Conservation (phyloP, 2,113 vertebrate genomes). For the Eulacestoma nigropectus region DNA sequence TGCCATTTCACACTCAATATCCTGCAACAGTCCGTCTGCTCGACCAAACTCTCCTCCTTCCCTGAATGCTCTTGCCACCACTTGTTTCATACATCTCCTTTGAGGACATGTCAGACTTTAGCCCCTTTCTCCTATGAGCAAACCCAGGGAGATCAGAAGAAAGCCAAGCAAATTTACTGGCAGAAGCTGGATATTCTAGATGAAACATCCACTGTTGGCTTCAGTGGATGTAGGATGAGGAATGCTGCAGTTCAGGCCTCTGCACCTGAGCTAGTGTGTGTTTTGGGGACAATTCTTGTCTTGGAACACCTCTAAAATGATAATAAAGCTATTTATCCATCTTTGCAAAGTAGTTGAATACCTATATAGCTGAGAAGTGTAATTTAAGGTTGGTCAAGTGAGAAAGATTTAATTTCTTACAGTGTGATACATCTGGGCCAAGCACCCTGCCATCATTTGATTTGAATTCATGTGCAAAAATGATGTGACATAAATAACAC, state of each 20-base stretch:
- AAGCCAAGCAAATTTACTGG: not conserved
- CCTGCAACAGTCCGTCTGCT: not conserved
- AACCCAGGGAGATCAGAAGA: not conserved
- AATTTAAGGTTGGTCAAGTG: not conserved
- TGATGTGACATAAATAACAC: not conserved
- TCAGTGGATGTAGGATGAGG: not conserved
- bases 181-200: not conserved
- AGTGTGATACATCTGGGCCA: not conserved
- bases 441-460: not conserved
- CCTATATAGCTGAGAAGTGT: not conserved
- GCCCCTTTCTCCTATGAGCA: not conserved
- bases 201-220: not conserved
- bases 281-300: not conserved
- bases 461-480: not conserved
- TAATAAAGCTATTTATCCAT: not conserved
- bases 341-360: not conserved
- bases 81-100: not conserved
- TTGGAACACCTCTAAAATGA: not conserved
- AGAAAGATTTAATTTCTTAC: not conserved
- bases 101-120: not conserved
- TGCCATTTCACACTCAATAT: not conserved
- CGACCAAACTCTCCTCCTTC: not conserved
- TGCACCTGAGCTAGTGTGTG: not conserved
- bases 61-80: not conserved
- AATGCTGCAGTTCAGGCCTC: not conserved